Evolutionary conservation across 1,140 invertebrate genomes (phyloP).

Genomic region (Caerostris extrusa): DNA sequence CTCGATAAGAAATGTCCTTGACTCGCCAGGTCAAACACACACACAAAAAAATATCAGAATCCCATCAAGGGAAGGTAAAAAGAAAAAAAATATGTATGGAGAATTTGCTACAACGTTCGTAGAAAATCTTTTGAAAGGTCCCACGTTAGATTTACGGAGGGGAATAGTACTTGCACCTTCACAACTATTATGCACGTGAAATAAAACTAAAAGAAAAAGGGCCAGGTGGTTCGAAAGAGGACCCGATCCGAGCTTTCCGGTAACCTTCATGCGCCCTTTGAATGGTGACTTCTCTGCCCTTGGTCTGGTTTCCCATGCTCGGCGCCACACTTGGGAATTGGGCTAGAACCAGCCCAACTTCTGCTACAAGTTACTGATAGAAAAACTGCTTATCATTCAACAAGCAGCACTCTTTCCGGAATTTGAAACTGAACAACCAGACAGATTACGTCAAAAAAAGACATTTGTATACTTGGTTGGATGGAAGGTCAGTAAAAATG

Average conservation of each 20-base stretch:
- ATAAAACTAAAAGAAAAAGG: slow-evolving; percentile 5
- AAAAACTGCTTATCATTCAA: background rate
- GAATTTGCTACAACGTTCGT: background rate
- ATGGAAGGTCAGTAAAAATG: too few species aligned
- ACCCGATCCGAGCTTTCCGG: slow-evolving; percentile 17
- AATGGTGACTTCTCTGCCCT: slow-evolving; percentile 10
- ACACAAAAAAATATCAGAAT: slow-evolving; percentile 27
- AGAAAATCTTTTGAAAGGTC: background rate
- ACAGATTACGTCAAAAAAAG: too few species aligned
- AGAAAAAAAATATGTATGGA: background rate
- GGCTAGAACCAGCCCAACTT: background rate
- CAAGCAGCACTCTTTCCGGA: background rate
- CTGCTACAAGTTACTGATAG: background rate
- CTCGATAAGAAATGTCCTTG: slow-evolving; percentile 31
- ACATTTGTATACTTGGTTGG: too few species aligned
- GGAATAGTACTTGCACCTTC: slow-evolving; percentile 26
- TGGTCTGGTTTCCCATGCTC: slow-evolving; percentile 29
- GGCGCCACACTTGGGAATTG: slow-evolving; percentile 22
- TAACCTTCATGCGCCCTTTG: slow-evolving; percentile 35
- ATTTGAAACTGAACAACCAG: background rate
- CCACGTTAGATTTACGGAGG: slow-evolving; percentile 4
- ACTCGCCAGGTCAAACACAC: slow-evolving; percentile 24
- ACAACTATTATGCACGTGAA: background rate
- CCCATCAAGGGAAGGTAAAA: background rate
- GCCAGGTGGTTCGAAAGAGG: slow-evolving; percentile 32